A percentile compares a stretch with the other conserved stretches of the same genome.
These are phyloP conservation scores for Anastrepha obliqua DNA, from an alignment of 1,140 invertebrate genomes.

Conservation along the genomic window DNA sequence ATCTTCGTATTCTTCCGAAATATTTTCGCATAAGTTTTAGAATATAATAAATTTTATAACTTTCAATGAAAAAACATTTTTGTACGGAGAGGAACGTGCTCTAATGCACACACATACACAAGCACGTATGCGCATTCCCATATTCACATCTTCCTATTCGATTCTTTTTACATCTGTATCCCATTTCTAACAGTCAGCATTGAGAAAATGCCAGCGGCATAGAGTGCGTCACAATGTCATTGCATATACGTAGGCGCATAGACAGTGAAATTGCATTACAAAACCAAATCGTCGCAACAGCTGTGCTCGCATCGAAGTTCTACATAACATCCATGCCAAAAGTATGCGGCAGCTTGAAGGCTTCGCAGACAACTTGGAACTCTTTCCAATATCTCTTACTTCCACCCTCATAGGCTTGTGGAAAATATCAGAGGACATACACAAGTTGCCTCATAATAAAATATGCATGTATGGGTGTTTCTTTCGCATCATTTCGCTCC, in stretches of 20 bases:
- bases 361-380: neutral
- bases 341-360: neutral
- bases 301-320: neutral
- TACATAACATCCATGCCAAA: neutral
- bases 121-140: neutral
- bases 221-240: constrained; percentile 16
- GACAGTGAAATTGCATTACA: neutral
- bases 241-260: constrained; percentile 30
- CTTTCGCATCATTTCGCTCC: neutral
- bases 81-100: too few species aligned
- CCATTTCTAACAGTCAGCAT: neutral
- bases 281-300: neutral
- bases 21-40: too few species aligned
- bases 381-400: neutral
- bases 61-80: too few species aligned
- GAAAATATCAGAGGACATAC: neutral
- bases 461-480: neutral
- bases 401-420: neutral
- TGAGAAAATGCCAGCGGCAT: neutral
- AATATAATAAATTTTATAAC: too few species aligned
- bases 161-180: neutral
- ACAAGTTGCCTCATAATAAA: neutral
- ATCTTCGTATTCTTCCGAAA: too few species aligned
- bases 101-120: neutral
- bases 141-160: neutral